Conservation (phyloP, 2,113 vertebrate species). For the Camelus bactrianus region DNA sequence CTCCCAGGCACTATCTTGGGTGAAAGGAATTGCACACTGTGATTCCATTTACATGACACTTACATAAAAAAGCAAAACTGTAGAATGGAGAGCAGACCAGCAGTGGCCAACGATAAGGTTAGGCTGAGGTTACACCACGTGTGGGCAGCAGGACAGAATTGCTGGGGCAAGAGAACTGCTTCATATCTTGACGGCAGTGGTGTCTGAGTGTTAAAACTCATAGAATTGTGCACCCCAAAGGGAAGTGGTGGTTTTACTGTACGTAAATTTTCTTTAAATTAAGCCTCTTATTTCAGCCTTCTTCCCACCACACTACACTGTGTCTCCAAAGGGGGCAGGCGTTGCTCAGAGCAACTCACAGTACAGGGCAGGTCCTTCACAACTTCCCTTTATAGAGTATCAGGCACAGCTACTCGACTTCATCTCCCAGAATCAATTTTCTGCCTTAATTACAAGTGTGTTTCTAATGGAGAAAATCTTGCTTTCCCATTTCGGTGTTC, state of each 20-base stretch:
- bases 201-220: background rate
- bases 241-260: background rate
- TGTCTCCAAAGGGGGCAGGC: background rate
- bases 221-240: background rate
- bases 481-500: background rate
- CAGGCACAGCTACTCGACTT: background rate
- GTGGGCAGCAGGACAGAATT: background rate
- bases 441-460: constrained; percentile 32
- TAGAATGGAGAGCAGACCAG: background rate
- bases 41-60: background rate
- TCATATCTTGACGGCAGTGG: background rate
- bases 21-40: background rate
- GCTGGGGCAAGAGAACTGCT: background rate
- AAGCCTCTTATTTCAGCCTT: background rate
- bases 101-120: background rate
- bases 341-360: background rate
- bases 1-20: background rate
- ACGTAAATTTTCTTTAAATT: background rate
- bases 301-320: background rate
- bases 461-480: background rate
- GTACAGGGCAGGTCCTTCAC: background rate
- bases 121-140: background rate
- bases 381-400: background rate
- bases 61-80: background rate
- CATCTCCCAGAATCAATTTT: constrained; percentile 18